These are phyloP conservation scores for Oceanodroma tethys DNA, from an alignment of 2,113 vertebrate species.

Conservation along the genomic window DNA sequence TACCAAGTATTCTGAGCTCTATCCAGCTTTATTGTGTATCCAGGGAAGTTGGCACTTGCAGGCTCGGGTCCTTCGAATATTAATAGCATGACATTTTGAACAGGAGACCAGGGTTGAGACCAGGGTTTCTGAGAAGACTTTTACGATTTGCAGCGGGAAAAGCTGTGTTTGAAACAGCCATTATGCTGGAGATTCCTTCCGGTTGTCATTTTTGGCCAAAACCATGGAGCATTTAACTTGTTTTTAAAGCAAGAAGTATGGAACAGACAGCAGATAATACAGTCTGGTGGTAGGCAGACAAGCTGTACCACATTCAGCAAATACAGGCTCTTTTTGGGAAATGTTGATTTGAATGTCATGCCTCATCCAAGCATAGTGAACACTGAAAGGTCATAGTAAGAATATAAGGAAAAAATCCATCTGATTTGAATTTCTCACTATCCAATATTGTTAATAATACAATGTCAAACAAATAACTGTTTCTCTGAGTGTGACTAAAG, in stretches of 20 bases:
- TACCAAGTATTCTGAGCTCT: neutral
- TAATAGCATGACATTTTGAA: neutral
- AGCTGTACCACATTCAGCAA: neutral
- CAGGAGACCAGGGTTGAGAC: neutral
- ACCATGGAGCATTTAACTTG: neutral
- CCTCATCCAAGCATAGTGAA: neutral
- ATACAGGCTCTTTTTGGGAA: neutral
- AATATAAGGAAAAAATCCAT: neutral
- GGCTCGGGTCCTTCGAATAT: neutral
- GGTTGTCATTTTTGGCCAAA: neutral
- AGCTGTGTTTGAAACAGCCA: neutral
- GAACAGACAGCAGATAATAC: neutral
- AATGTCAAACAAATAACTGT: neutral
- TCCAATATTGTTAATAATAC: neutral
- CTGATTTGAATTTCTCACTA: conserved; percentile 11
- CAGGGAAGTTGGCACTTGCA: neutral
- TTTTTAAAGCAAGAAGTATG: neutral
- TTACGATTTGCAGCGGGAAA: neutral
- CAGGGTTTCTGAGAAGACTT: neutral
- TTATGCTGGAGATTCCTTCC: neutral
- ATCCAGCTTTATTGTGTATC: neutral
- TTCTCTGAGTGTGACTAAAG: neutral
- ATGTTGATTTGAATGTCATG: conserved; percentile 6
- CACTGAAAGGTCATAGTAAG: neutral
- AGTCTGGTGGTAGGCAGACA: neutral